Evolutionary conservation across 2,113 vertebrate genomes (phyloP), one percentile per base, ranked within the genome.

Genomic region (Galeopterus variegatus): DNA sequence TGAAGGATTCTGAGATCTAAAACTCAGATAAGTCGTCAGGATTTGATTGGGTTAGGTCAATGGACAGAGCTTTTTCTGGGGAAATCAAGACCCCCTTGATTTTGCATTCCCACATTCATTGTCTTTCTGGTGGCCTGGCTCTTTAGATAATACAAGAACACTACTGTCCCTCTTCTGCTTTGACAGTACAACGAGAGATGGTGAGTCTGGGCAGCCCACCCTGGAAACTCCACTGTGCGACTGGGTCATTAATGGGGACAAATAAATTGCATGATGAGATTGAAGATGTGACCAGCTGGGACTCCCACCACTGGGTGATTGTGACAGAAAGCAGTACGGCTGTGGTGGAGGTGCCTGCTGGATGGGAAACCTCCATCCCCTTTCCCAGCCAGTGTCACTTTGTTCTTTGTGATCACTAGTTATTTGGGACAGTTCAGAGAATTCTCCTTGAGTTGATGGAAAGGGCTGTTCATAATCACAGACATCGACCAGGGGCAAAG

Each of bases 361-460:
- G 36, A 19, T 36, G 70, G 88, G 72, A 45, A 50, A 11, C 17
- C 54, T 83, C 87, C 19, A n/a, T 0, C 1, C 23, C 41, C 60
- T 56, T 79, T 82, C 76, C 13, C 6, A 12, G 10, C 45, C 23
- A 31, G 60, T 41, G 26, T 95, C 96, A 11, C 93, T 98, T 36
- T 64, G 82, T 56, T 96, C 95, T 79, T 79, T 18, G 95, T 79
- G 50, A 96, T 36, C 28, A 64, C 67, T 12, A 10, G 70, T 86
- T 26, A 36, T 3, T 0, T 54, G 95, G 72, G 97, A 96, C 26
- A 89, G 87, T 54, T 98, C 98, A 56, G 85, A 83, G n/a, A 96
- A 95, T 60, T 97, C 86, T 13, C 97, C 98, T 93, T 94, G 98
- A n/a, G 98, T 96, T 24, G 98, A 96, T 28, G 98, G 98, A 97